Conservation (phyloP, 1,140 invertebrate species). For the Drosophila nigrodunni region DNA sequence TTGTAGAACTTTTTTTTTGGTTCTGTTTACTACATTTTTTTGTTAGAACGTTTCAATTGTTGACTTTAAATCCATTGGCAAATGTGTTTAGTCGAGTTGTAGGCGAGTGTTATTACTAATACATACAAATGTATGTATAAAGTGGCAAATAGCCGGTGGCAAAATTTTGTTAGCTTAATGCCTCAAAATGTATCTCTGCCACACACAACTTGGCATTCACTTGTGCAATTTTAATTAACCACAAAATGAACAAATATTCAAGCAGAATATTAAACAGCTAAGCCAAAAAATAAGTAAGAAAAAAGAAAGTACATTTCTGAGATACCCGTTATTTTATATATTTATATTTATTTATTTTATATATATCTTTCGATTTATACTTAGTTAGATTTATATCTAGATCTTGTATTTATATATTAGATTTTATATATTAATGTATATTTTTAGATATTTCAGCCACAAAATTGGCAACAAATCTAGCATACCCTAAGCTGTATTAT, state of each 20-base stretch:
- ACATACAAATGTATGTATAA: neutral
- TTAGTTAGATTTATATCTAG: too few relatives aligned
- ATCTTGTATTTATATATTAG: too few relatives aligned
- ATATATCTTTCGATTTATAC: too few relatives aligned
- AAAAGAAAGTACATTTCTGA: neutral
- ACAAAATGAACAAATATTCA: slow-evolving; percentile 49
- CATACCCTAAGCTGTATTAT: too few relatives aligned
- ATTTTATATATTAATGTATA: too few relatives aligned
- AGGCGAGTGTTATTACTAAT: neutral
- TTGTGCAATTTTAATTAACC: slow-evolving; percentile 62
- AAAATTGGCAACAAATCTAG: too few relatives aligned
- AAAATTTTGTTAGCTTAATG: slow-evolving; percentile 1
- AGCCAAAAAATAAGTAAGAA: slow-evolving; percentile 2
- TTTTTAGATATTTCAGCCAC: too few relatives aligned
- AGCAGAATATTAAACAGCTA: slow-evolving; percentile 29
- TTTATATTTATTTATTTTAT: too few relatives aligned
- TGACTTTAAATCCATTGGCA: neutral
- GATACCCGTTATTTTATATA: too few relatives aligned
- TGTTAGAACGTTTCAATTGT: neutral
- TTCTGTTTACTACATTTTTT: too few relatives aligned
- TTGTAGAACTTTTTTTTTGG: too few relatives aligned
- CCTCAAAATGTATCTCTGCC: neutral
- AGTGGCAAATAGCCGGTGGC: slow-evolving; percentile 1
- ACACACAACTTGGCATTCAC: slow-evolving; percentile 23
- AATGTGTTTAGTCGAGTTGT: neutral